Base-by-base conservation (phyloP, 1,140 invertebrate genomes). In the Hirudo medicinalis region DNA sequence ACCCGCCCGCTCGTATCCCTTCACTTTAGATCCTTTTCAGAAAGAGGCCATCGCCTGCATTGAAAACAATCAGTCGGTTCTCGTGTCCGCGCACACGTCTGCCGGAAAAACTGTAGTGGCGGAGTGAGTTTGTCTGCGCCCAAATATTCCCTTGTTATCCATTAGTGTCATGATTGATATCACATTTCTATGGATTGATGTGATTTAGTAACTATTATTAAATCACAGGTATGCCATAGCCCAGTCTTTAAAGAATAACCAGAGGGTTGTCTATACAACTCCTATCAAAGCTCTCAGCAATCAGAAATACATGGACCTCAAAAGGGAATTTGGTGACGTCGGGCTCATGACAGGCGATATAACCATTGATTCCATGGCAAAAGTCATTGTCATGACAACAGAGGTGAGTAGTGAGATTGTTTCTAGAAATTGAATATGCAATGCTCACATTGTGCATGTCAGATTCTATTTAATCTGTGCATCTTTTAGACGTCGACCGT, bases 251-350 rank as follows among this genome's bases (percentile, higher is more conserved):
- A 80, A 83, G n/a, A 84, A 87, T 75, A 89, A 89, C 76, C 90
- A 91, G 79, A 81, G 95, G 78, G 96, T 99, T 0, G 99, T 99
- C 77, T 99, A 99, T 79, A 99, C 97, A 25, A 97, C 97, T 55
- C 97, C 97, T 3, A 99, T 99, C 72, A 99, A 99, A 85, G 97
- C 97, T 11, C 80, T 99, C n/a, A 98, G 94, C 77, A 99, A 99
- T 86, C 97, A 99, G 82, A 99, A 99, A 78, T 99, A 95, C 81
- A 85, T 95, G 76, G 96, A 99, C 82, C 93, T 99, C 81, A 89
- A 88, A 76, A 94, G 98, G 81, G 94, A 98, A 80, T 99, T 99
- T 78, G 78, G 80, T 72, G 96, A 99, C 84, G 96, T 99, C 40
- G 96, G 96, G 70, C 83, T 99, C 15, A 89, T 99, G 75, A 99